Evolutionary conservation across 2,113 vertebrate species (phyloP).

Genomic region (Cynoglossus semilaevis): DNA sequence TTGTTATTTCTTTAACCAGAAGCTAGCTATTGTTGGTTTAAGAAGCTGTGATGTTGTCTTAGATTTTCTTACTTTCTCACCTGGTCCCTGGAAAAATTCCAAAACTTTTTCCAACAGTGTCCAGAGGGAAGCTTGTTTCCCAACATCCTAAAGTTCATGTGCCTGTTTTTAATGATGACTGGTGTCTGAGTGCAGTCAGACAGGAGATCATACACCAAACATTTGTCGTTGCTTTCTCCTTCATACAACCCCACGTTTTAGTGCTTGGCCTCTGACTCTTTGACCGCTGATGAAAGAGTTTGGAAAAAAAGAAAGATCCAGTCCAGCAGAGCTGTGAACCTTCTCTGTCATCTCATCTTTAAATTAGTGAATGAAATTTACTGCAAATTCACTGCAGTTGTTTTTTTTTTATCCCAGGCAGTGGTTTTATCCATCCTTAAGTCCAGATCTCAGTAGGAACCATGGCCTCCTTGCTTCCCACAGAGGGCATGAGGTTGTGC

Average conservation of each 20-base stretch:
- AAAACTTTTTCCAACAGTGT: conserved; percentile 4
- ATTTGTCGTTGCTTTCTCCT: conserved; percentile 6
- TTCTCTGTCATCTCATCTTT: conserved; percentile 4
- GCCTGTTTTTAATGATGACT: conserved; percentile 6
- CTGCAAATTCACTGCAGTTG: not conserved
- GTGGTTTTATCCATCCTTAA: conserved; percentile 55
- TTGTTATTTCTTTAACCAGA: not conserved
- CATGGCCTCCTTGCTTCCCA: conserved; percentile 93
- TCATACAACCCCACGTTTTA: conserved; percentile 15
- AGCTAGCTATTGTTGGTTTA: not conserved
- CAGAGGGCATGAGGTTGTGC: conserved; percentile 91
- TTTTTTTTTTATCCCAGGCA: not conserved
- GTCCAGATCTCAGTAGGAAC: conserved; percentile 97
- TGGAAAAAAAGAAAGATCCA: not conserved
- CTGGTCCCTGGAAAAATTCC: conserved; percentile 22
- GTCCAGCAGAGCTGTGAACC: not conserved
- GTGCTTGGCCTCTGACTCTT: not conserved
- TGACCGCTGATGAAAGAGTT: conserved; percentile 17
- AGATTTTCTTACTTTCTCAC: not conserved
- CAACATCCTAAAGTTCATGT: conserved; percentile 19
- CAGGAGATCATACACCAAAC: not conserved
- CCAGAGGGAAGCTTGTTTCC: conserved; percentile 35
- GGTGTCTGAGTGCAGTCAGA: conserved; percentile 1
- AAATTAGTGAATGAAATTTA: not conserved
- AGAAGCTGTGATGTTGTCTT: not conserved